Conservation (phyloP, 2,888 invertebrate species). For the Drosophila ochracea region DNA sequence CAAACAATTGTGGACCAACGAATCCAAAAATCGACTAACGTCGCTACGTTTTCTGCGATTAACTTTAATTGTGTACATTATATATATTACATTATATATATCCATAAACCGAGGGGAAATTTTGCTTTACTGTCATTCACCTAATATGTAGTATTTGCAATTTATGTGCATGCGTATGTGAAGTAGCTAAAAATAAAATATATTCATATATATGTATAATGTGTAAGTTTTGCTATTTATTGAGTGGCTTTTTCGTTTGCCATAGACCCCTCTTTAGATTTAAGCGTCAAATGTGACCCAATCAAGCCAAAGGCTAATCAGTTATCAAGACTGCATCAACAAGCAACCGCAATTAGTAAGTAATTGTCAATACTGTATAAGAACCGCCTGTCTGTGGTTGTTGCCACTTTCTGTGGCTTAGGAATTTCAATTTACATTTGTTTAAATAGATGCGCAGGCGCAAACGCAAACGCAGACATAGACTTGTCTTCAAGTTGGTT, state of each 20-base stretch:
- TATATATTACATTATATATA: neutral
- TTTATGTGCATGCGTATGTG: neutral
- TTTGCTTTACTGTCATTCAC: neutral
- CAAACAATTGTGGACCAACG: slow-evolving; percentile 35
- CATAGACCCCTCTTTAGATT: neutral
- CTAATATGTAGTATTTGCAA: neutral
- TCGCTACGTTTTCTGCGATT: neutral
- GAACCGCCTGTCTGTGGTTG: slow-evolving; percentile 17
- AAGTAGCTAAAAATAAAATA: neutral
- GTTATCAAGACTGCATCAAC: neutral
- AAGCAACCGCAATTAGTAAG: slow-evolving; percentile 63
- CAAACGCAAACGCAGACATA: slow-evolving; percentile 10
- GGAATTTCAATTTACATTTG: slow-evolving; percentile 67
- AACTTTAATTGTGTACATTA: slow-evolving; percentile 2
- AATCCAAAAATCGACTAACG: slow-evolving; percentile 15
- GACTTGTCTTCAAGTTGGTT: slow-evolving; percentile 6
- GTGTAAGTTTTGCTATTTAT: neutral
- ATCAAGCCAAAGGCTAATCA: neutral
- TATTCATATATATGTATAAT: neutral
- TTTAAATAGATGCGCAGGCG: slow-evolving; percentile 26
- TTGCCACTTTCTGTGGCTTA: slow-evolving; percentile 35
- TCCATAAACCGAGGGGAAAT: neutral
- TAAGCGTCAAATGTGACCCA: neutral
- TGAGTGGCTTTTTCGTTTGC: neutral
- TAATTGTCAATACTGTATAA: slow-evolving; percentile 67